Conservation (phyloP, 2,113 vertebrate genomes). For the Sinocyclocheilus maitianheensis region DNA sequence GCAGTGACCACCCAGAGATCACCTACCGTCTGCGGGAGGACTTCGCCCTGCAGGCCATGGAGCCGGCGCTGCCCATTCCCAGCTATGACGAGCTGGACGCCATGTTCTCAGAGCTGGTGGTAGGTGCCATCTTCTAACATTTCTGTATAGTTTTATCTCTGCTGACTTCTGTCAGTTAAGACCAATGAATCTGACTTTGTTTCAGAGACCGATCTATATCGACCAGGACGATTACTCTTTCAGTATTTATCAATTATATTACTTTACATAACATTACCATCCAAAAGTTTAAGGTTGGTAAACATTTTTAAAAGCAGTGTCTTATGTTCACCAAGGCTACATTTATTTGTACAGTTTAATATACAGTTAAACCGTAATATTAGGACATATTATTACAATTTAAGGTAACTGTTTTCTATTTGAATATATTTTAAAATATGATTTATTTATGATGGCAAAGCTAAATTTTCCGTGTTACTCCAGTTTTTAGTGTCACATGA, state of each 20-base stretch:
- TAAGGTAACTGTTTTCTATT: no score
- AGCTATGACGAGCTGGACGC: slow-evolving; percentile 88
- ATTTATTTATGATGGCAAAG: no score
- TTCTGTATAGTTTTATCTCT: neutral
- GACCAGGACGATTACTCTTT: neutral
- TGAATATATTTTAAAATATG: no score
- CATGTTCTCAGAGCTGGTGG: slow-evolving; percentile 97
- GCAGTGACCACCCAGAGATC: slow-evolving; percentile 95
- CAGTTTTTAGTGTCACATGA: no score
- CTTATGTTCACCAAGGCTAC: neutral
- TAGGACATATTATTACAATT: no score
- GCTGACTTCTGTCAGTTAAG: neutral
- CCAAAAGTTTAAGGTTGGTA: neutral
- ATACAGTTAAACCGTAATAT: no score
- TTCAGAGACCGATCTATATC: neutral
- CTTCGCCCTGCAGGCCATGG: slow-evolving; percentile 95
- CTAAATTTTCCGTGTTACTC: no score
- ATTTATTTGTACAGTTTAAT: neutral
- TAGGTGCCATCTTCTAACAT: slow-evolving; percentile 68
- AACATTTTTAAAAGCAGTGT: no score
- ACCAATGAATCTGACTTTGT: neutral
- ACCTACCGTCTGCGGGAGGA: slow-evolving; percentile 94
- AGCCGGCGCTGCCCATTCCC: slow-evolving; percentile 90
- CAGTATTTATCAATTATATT: neutral
- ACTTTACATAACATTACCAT: neutral